phyloP scores from a whole-genome alignment of 1,140 invertebrate genomes.

The Psix sp. region DNA sequence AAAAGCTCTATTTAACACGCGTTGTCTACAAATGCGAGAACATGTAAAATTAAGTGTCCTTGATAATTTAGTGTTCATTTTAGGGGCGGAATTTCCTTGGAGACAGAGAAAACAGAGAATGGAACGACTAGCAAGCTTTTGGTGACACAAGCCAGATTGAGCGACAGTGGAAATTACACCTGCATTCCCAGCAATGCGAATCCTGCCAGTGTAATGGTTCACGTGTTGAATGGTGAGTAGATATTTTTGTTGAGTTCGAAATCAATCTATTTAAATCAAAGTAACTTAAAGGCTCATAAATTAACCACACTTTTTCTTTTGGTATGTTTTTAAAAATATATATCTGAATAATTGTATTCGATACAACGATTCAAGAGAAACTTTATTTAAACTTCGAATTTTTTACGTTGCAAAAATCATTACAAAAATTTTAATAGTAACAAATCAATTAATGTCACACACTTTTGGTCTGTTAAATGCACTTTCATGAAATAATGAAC shows the following conservation, averaged over 20 bases:
- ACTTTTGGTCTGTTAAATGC: too few species aligned
- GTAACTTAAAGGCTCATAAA: too few species aligned
- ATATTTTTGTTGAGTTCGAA: conserved; percentile 47
- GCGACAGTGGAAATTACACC: conserved; percentile 93
- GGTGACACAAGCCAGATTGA: conserved; percentile 89
- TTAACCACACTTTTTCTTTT: too few species aligned
- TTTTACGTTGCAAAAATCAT: too few species aligned
- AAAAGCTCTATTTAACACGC: conserved; percentile 32
- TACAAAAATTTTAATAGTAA: too few species aligned
- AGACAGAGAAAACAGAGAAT: conserved; percentile 92
- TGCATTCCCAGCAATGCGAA: conserved; percentile 92
- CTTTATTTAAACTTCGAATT: too few species aligned
- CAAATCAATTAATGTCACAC: too few species aligned
- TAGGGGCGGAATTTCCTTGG: conserved; percentile 88
- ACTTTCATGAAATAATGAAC: too few species aligned
- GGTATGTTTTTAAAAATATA: too few species aligned
- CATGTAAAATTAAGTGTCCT: conserved; percentile 66
- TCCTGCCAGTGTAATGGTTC: conserved; percentile 90
- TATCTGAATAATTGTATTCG: too few species aligned
- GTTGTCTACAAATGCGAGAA: conserved; percentile 9
- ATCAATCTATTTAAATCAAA: conserved; percentile 51
- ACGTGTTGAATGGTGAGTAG: conserved; percentile 91
- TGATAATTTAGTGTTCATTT: conserved; percentile 75
- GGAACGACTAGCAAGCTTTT: conserved; percentile 92
- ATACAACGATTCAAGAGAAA: too few species aligned